phyloP scores from a whole-genome alignment of 2,113 vertebrate genomes.

The Rhinoderma darwinii region DNA sequence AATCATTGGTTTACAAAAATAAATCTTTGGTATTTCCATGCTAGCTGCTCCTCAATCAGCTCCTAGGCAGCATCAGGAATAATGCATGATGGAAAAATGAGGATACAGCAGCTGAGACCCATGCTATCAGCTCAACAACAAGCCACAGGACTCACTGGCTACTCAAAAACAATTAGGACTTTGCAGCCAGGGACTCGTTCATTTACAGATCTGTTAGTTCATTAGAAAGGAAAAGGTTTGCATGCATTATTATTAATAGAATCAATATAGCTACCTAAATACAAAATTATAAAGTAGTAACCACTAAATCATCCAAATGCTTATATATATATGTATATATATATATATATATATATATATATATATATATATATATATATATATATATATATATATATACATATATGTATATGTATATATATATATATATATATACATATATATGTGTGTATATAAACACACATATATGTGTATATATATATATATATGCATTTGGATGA shows the following conservation, averaged over 20 bases:
- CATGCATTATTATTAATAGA: not conserved
- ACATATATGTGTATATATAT: constrained; percentile 24
- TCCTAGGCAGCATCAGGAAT: constrained; percentile 70
- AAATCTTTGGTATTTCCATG: constrained; percentile 71
- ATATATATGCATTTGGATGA: not conserved
- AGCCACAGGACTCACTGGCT: constrained; percentile 73
- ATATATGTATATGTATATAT: constrained; percentile 7
- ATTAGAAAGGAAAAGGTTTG: constrained; percentile 11
- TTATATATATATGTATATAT: not conserved
- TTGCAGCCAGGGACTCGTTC: constrained; percentile 70
- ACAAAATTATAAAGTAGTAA: not conserved
- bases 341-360: not conserved
- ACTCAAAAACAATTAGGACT: constrained; percentile 75
- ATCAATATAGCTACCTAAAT: not conserved
- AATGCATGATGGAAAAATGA: constrained; percentile 74
- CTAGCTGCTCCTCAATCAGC: constrained; percentile 69
- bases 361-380: not conserved
- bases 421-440: not conserved
- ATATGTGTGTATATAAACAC: not conserved
- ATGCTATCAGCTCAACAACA: constrained; percentile 69
- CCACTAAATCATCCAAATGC: not conserved
- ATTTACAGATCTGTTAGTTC: constrained; percentile 55
- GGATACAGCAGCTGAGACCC: constrained; percentile 73
- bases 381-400: not conserved
- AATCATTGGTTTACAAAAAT: constrained; percentile 62